Evolutionary conservation across 2,797 vertebrate species (phyloP), one percentile per base, ranked within the genome.

Genomic region (Coracias cyanogaster): DNA sequence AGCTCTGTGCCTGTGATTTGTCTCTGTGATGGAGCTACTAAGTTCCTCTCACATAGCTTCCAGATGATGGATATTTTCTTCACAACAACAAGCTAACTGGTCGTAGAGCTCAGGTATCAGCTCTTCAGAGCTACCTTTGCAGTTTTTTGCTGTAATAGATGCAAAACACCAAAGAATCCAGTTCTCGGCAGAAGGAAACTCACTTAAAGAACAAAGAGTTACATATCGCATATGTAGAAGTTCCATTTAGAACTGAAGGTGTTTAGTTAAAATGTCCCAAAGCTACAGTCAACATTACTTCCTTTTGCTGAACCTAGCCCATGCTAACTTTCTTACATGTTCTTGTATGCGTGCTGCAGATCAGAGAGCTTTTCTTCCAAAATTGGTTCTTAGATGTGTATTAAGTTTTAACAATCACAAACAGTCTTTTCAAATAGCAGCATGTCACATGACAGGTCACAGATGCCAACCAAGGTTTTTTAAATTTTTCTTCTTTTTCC

Each of bases 351-450:
- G 5, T 37, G 31, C 66, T 64, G n/a, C 37, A 80, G 67, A 78
- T 57, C 39, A 82, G 77, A 94, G 74, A 58, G 39, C 19, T 92
- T 95, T 96, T 90, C 76, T 65, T 69, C 57, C 25, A 64, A 45
- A 57, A 24, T 4, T 46, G 11, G 6, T 90, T 91, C 66, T 92
- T 48, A 95, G 85, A 91, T 62, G 16, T 5, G 10, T 71, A 57
- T 88, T 70, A 91, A 90, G 69, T 91, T 48, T 52, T 46, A 86
- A 76, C 22, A 96, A 25, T 45, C 65, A 86, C 48, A 78, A 86
- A 67, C 57, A 72, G 58, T 67, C 77, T 91, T 96, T 96, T 93
- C 80, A 90, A 93, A 78, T 46, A 95, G 82, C 52, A 86, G 64
- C 65, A 93, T 87, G 57, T 93, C 92, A 89, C 85, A 91, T 21